Percentiles rank a stretch among this genome's conserved stretches.
Evolutionary conservation across 2,797 vertebrate genomes (phyloP).

Genomic region (Myiotriccus ornatus): DNA sequence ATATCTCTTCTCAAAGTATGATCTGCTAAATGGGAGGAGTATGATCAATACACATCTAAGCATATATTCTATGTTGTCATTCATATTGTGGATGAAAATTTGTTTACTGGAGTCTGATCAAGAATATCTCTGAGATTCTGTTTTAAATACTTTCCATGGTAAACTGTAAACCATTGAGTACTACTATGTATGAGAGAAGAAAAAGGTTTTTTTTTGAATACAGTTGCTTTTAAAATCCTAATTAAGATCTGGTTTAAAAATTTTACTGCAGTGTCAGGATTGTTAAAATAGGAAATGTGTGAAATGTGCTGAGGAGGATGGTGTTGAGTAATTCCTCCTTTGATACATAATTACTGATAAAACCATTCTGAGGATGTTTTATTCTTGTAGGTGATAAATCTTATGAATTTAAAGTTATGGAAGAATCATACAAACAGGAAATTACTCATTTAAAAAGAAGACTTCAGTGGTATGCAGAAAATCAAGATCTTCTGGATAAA

Average conservation of each 20-base stretch:
- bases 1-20: neutral
- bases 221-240: neutral
- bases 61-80: neutral
- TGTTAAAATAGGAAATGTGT: neutral
- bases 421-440: slow-evolving; percentile 86
- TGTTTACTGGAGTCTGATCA: neutral
- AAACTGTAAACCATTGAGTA: neutral
- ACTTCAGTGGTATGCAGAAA: slow-evolving; percentile 91
- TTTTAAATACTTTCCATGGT: neutral
- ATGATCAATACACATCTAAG: neutral
- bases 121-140: neutral
- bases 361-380: neutral
- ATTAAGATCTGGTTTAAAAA: neutral
- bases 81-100: neutral
- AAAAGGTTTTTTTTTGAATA: neutral
- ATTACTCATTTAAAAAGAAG: slow-evolving; percentile 81
- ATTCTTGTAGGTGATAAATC: slow-evolving; percentile 78
- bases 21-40: neutral
- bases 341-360: neutral
- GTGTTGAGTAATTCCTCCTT: neutral
- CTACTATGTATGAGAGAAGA: neutral
- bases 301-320: neutral
- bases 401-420: slow-evolving; percentile 80
- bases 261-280: neutral
- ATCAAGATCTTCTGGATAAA: slow-evolving; percentile 89